Conservation (phyloP, 2,888 invertebrate genomes). For the Pheosia tremula region DNA sequence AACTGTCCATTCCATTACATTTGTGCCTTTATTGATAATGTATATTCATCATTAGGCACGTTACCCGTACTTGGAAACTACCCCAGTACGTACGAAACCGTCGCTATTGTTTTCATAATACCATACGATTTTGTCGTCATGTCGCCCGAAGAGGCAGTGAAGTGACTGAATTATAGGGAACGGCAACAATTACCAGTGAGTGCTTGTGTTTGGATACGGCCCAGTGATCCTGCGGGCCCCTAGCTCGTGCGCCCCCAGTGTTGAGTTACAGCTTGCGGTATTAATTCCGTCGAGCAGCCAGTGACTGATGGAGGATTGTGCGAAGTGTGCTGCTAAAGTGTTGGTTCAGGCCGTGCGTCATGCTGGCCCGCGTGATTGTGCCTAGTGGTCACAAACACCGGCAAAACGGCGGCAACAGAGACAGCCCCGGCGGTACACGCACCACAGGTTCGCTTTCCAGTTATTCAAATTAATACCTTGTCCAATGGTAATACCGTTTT, state of each 20-base stretch:
- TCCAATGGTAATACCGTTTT: slow-evolving; percentile 32
- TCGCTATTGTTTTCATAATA: slow-evolving; percentile 71
- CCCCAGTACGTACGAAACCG: slow-evolving; percentile 50
- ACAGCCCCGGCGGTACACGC: slow-evolving; percentile 65
- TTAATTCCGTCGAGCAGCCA: slow-evolving; percentile 53
- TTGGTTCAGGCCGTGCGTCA: slow-evolving; percentile 62
- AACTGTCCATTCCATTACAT: slow-evolving; percentile 39
- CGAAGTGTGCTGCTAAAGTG: slow-evolving; percentile 59
- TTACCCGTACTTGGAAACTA: slow-evolving; percentile 35
- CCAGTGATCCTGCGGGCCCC: slow-evolving; percentile 63
- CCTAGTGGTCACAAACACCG: slow-evolving; percentile 64
- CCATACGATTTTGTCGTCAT: slow-evolving; percentile 60
- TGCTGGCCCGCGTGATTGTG: slow-evolving; percentile 70
- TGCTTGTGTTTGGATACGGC: slow-evolving; percentile 72
- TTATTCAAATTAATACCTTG: slow-evolving; percentile 21
- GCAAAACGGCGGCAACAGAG: slow-evolving; percentile 77
- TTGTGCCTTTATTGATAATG: slow-evolving; percentile 39
- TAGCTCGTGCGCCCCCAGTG: slow-evolving; percentile 64
- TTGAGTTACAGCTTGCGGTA: slow-evolving; percentile 54
- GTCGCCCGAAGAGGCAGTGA: slow-evolving; percentile 60
- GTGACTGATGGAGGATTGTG: slow-evolving; percentile 77
- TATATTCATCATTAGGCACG: slow-evolving; percentile 25
- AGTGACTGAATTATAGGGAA: slow-evolving; percentile 65
- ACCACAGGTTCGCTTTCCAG: slow-evolving; percentile 67
- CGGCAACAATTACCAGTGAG: slow-evolving; percentile 67